Base-by-base conservation (phyloP, 1,140 invertebrate species). In the Drosophila elegans region DNA sequence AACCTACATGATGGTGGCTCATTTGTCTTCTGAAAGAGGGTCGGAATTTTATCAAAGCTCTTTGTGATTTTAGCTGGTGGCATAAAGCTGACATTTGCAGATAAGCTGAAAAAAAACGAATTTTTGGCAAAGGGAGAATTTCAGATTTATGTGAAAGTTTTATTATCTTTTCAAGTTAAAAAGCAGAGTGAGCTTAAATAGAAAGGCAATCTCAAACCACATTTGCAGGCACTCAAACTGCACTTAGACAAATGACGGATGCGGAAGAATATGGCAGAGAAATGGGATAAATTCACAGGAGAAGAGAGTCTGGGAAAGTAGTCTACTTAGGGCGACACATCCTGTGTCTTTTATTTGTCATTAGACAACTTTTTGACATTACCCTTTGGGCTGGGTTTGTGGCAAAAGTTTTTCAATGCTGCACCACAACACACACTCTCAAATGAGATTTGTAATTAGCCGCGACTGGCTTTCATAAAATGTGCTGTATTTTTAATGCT, bases 281-380 rank as follows among this genome's bases (percentile, higher is more conserved):
- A 38, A 10, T 11, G 6, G 16, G 3, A 21, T 7, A 10, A n/a
- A 57, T 3, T 29, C 25, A 29, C 6, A 29, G 21, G 25, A 32
- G 25, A 12, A 45, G 13, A 25, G 12, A n/a, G 11, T 21, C 2
- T 9, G 13, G 21, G 38, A 55, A 49, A 10, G 46, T 21, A 25
- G 41, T 49, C 44, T 51, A 27, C 59, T 63, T 74, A 74, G 39
- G 16, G 34, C 38, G 7, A 29, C 55, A 34, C 55, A 52, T 36
- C 45, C 29, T 39, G 44, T 56, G 56, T 64, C 44, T 71, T 80
- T 75, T 85, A 64, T 77, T 56, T 86, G 82, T 78, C 82, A 86
- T 85, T 81, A 85, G 82, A 63, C 52, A 85, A 86, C 64, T 81
- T 85, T 84, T 66, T 86, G 82, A 48, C 74, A 78, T 80, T 84